Conservation (phyloP, 2,888 invertebrate genomes). For the Drosophila anceps region DNA sequence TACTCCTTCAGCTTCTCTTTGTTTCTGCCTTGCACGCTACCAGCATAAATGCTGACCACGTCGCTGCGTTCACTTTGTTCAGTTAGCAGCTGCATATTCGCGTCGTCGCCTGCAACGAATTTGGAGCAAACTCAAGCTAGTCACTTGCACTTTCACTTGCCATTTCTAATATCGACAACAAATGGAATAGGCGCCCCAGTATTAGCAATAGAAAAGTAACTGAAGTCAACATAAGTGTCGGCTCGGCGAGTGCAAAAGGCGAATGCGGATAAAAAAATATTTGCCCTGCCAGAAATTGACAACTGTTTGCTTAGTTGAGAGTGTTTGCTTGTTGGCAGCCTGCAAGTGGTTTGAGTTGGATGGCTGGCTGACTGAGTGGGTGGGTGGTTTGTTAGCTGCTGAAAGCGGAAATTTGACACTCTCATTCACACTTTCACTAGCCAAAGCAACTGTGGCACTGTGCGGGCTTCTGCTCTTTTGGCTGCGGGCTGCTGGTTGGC, state of each 20-base stretch:
- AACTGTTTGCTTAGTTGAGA: constrained; percentile 79
- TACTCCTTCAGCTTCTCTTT: background rate
- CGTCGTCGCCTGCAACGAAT: constrained; percentile 34
- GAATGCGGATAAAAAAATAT: constrained; percentile 70
- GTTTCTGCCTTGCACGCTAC: background rate
- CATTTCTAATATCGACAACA: constrained; percentile 65
- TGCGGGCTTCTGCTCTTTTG: constrained; percentile 3
- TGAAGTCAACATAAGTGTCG: constrained; percentile 56
- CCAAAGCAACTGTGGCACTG: constrained; percentile 32
- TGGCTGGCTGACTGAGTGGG: background rate
- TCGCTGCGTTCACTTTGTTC: constrained; percentile 23
- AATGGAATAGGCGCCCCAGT: constrained; percentile 46
- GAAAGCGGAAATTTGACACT: constrained; percentile 79
- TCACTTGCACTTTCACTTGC: constrained; percentile 50
- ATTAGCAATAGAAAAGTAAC: constrained; percentile 35
- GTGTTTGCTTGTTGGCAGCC: constrained; percentile 57
- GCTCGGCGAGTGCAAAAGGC: constrained; percentile 58
- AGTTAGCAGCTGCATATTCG: constrained; percentile 29
- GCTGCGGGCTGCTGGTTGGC: background rate
- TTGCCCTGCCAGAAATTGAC: constrained; percentile 78
- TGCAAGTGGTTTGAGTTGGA: background rate
- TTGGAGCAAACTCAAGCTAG: background rate
- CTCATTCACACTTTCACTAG: constrained; percentile 68
- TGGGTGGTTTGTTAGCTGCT: constrained; percentile 34
- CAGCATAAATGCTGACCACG: constrained; percentile 48